Conservation (phyloP, 2,888 invertebrate genomes). For the Cryptus armator region DNA sequence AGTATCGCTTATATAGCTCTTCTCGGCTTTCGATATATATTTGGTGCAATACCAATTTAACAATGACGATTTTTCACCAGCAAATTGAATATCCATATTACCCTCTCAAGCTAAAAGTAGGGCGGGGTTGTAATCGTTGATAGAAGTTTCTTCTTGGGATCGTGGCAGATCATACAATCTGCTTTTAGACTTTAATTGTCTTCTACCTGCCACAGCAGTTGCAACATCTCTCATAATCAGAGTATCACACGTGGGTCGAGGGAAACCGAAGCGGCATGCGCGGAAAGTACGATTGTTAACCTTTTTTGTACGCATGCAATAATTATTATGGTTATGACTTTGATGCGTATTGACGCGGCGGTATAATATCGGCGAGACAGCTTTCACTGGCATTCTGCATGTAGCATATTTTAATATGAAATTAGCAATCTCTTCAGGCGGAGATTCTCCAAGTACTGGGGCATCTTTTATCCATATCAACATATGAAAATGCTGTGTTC, state of each 20-base stretch:
- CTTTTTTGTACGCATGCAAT: conserved; percentile 68
- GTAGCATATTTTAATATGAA: conserved; percentile 73
- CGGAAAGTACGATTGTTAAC: conserved; percentile 55
- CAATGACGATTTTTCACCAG: conserved; percentile 28
- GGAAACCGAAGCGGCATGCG: conserved; percentile 70
- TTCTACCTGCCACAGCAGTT: conserved; percentile 30
- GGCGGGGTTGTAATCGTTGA: conserved; percentile 41
- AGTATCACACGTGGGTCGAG: conserved; percentile 61
- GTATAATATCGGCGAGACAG: conserved; percentile 67
- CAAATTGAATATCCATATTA: background rate
- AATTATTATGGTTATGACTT: conserved; percentile 68
- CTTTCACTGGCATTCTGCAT: conserved; percentile 69
- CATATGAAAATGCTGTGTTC: conserved; percentile 73
- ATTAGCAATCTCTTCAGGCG: conserved; percentile 69
- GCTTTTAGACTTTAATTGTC: conserved; percentile 21
- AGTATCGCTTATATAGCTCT: conserved; percentile 33
- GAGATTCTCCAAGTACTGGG: conserved; percentile 70
- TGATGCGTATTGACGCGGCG: conserved; percentile 71
- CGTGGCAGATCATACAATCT: conserved; percentile 45
- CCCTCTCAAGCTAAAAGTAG: conserved; percentile 21
- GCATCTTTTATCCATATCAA: conserved; percentile 75
- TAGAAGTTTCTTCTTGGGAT: conserved; percentile 19
- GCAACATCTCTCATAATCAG: conserved; percentile 57
- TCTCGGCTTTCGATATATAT: conserved; percentile 48
- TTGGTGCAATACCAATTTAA: conserved; percentile 33